These are phyloP conservation scores for Sus cebifrons DNA, from an alignment of 2,797 vertebrate species.

Conservation along the genomic window DNA sequence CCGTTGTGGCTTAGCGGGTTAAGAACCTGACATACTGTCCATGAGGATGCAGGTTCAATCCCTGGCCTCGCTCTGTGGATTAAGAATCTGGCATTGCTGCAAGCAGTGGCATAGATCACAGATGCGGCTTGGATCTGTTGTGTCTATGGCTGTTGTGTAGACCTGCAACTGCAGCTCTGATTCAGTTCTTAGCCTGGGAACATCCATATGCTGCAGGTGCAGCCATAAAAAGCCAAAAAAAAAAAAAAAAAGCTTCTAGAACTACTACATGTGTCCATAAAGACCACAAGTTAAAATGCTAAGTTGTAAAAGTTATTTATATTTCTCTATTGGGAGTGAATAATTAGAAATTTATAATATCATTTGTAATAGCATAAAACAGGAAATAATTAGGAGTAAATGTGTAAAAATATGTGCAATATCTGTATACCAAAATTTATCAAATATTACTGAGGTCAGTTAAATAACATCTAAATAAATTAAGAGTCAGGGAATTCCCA, in stretches of 20 bases:
- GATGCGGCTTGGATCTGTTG: too few relatives aligned
- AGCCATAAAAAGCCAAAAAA: too few relatives aligned
- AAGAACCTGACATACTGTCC: too few relatives aligned
- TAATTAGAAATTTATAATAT: neutral
- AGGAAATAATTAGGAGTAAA: neutral
- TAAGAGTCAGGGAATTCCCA: neutral
- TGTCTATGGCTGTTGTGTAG: too few relatives aligned
- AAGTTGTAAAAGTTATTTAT: neutral
- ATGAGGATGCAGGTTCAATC: too few relatives aligned
- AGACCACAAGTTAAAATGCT: neutral
- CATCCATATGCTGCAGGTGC: too few relatives aligned
- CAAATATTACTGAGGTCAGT: neutral
- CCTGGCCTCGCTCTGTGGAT: too few relatives aligned
- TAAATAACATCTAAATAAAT: neutral
- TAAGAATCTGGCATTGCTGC: too few relatives aligned
- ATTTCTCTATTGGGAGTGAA: neutral
- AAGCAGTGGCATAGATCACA: too few relatives aligned
- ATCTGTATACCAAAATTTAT: neutral
- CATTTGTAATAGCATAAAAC: neutral
- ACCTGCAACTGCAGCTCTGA: too few relatives aligned
- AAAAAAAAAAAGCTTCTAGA: neutral
- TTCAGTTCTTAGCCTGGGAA: too few relatives aligned
- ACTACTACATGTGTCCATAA: neutral
- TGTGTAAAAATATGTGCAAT: neutral
- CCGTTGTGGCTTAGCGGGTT: too few relatives aligned